Evolutionary conservation across 2,888 invertebrate species (phyloP).

Genomic region (Acrobasis consociella): DNA sequence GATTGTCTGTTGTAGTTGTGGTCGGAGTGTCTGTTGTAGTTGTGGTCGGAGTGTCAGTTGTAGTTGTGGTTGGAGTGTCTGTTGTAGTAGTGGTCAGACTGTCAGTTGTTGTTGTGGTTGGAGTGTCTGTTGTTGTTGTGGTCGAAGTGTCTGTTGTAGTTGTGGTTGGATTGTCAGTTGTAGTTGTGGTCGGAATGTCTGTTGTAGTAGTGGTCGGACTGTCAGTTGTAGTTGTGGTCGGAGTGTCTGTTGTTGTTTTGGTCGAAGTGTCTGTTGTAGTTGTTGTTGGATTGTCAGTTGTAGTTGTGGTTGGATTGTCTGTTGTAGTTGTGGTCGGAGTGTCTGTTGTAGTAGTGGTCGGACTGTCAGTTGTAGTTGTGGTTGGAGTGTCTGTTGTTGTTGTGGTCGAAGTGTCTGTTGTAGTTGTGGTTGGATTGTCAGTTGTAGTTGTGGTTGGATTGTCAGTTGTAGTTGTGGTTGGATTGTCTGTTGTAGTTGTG

Average conservation of each 20-base stretch:
- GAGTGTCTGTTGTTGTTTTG: neutral
- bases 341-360: neutral
- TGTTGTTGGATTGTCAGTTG: neutral
- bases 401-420: neutral
- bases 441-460: neutral
- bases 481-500: slow-evolving; percentile 19
- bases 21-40: neutral
- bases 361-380: neutral
- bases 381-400: no score
- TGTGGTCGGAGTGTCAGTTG: neutral
- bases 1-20: neutral
- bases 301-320: neutral
- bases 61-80: neutral
- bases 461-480: slow-evolving; percentile 18
- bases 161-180: neutral
- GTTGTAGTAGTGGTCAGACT: neutral
- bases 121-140: neutral
- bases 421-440: neutral
- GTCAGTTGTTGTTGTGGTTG: neutral
- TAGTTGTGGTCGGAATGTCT: neutral
- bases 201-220: neutral
- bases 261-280: neutral
- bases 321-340: neutral
- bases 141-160: neutral
- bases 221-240: neutral